phyloP scores from a whole-genome alignment of 2,113 vertebrate species.

The Desmodus rotundus region DNA sequence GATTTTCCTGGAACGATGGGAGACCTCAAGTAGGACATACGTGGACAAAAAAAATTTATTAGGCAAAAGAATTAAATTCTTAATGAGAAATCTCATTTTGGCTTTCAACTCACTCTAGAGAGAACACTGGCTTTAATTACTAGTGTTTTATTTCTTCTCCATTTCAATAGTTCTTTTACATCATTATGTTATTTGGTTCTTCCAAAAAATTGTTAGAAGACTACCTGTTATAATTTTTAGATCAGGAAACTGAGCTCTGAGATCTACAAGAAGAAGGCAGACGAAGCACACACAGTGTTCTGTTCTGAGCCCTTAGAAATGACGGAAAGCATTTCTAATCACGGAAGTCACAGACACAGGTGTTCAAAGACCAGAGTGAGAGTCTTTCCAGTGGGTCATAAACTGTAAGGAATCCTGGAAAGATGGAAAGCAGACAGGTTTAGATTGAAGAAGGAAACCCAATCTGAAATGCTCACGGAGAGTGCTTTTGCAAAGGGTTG shows the following conservation, averaged over 20 bases:
- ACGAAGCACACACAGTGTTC: neutral
- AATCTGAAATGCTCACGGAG: neutral
- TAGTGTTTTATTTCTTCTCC: neutral
- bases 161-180: neutral
- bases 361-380: neutral
- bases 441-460: neutral
- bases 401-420: neutral
- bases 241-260: neutral
- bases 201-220: neutral
- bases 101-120: neutral
- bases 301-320: neutral
- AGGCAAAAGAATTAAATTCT: conserved; percentile 8
- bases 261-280: neutral
- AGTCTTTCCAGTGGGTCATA: neutral
- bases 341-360: neutral
- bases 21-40: neutral
- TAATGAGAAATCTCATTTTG: neutral
- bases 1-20: neutral
- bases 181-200: neutral
- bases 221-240: neutral
- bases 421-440: neutral
- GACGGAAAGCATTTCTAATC: neutral
- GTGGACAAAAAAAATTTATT: neutral
- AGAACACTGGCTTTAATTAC: neutral
- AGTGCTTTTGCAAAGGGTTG: neutral